Conservation (phyloP, 2,113 vertebrate species). For the Erythrocebus patas region DNA sequence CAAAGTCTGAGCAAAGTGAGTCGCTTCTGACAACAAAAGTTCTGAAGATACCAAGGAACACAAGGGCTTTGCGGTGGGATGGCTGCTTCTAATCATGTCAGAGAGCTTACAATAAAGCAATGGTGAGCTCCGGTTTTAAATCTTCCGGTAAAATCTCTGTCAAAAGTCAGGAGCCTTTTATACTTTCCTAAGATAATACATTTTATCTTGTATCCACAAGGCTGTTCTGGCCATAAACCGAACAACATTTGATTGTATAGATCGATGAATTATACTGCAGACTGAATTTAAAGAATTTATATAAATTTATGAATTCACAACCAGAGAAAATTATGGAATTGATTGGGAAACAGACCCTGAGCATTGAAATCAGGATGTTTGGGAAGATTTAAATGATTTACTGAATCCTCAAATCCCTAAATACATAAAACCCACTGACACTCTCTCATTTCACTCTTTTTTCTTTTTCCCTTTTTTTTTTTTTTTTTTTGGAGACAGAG, state of each 20-base stretch:
- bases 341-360: neutral
- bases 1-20: neutral
- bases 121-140: neutral
- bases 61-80: neutral
- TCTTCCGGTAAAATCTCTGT: neutral
- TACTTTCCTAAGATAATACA: neutral
- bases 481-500: too few relatives aligned
- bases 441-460: neutral
- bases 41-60: neutral
- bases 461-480: neutral
- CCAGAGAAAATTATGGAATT: neutral
- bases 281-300: neutral
- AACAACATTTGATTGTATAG: neutral
- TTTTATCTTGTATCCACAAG: neutral
- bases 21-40: neutral
- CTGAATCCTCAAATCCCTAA: neutral
- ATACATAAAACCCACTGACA: neutral
- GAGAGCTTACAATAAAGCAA: neutral
- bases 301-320: neutral
- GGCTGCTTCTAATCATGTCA: neutral
- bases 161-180: neutral
- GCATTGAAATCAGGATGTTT: neutral
- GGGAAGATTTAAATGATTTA: neutral
- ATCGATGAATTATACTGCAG: neutral
- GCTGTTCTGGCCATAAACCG: neutral